These are phyloP conservation scores for Lycopodina hypogea DNA, from an alignment of 37 sponge, comb jelly and placozoan genomes.

Conservation along the genomic window DNA sequence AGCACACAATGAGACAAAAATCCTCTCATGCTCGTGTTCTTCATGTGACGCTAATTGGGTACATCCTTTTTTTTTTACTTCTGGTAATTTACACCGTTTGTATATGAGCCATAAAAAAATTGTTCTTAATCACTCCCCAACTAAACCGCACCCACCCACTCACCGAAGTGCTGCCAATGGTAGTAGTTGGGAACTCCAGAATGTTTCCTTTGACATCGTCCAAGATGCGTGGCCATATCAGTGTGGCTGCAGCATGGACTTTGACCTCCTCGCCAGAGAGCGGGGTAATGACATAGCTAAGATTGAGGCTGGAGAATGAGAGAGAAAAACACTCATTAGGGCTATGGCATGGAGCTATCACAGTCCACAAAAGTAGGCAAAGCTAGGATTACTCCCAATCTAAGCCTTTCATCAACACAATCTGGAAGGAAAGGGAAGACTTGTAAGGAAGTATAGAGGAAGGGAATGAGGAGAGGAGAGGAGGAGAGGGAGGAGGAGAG, in stretches of 20 bases:
- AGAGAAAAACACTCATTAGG: too few relatives aligned
- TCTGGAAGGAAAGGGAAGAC: background rate
- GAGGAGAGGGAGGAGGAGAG: constrained; percentile 11
- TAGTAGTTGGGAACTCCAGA: constrained; percentile 51
- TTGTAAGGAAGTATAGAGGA: background rate
- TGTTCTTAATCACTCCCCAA: too few relatives aligned
- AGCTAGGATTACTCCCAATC: background rate
- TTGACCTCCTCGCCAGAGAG: constrained; percentile 13
- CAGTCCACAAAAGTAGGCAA: too few relatives aligned
- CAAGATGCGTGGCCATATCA: constrained; percentile 54
- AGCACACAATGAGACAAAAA: too few relatives aligned
- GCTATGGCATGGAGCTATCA: too few relatives aligned
- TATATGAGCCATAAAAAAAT: too few relatives aligned
- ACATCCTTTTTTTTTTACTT: too few relatives aligned
- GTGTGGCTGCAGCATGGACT: constrained; percentile 28
- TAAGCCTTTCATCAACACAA: background rate
- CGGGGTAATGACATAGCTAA: constrained; percentile 25
- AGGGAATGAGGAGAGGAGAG: background rate
- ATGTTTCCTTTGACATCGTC: background rate
- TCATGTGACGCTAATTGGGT: too few relatives aligned
- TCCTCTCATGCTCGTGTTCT: too few relatives aligned
- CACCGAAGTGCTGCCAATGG: constrained; percentile 66
- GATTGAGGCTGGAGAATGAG: constrained; percentile 28
- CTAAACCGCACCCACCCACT: too few relatives aligned
- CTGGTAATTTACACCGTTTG: too few relatives aligned